Evolutionary conservation across 2,797 vertebrate genomes (phyloP).

Genomic region (Gymnodraco acuticeps): DNA sequence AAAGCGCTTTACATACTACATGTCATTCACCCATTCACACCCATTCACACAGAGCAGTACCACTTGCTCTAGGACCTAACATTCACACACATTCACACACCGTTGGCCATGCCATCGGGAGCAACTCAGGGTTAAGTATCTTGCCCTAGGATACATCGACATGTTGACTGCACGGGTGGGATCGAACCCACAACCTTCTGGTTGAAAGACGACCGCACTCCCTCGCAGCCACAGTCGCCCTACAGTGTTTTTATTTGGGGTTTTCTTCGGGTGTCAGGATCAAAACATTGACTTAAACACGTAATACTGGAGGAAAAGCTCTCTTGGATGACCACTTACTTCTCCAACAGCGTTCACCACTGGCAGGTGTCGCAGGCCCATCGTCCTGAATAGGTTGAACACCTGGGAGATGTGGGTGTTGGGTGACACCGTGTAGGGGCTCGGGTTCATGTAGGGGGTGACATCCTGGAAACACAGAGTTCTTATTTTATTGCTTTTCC

Average conservation of each 20-base stretch:
- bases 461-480: conserved; percentile 86
- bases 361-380: conserved; percentile 94
- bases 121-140: no score
- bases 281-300: background rate
- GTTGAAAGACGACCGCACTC: no score
- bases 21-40: no score
- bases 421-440: conserved; percentile 94
- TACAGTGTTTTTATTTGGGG: background rate
- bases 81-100: no score
- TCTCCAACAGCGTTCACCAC: conserved; percentile 96
- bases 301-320: background rate
- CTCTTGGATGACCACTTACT: conserved; percentile 77
- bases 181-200: no score
- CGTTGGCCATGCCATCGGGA: no score
- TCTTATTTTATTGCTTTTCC: background rate
- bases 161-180: no score
- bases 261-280: background rate
- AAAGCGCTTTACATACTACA: no score
- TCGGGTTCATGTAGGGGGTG: conserved; percentile 96
- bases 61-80: no score
- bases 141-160: no score
- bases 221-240: no score
- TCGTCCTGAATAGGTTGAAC: conserved; percentile 97
- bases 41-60: no score
- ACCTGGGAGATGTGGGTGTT: conserved; percentile 95